These are phyloP conservation scores for Tringa solitaria DNA, from an alignment of 2,113 vertebrate genomes.

Conservation along the genomic window DNA sequence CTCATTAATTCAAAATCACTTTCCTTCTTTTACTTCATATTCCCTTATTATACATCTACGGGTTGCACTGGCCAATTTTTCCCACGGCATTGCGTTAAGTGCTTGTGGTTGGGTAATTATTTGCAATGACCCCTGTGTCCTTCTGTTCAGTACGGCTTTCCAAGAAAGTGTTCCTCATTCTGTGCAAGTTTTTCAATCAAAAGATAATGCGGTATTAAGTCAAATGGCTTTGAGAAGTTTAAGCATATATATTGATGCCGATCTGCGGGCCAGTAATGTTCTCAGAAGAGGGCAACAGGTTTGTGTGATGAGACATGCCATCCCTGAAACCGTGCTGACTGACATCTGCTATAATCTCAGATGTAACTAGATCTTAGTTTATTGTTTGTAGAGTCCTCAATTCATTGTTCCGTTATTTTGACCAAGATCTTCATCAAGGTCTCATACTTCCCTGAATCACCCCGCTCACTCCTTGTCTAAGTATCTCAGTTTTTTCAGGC, in stretches of 20 bases:
- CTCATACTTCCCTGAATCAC: not conserved
- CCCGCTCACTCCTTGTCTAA: not conserved
- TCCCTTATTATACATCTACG: slow-evolving; percentile 2
- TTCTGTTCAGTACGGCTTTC: slow-evolving; percentile 8
- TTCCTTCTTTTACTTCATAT: slow-evolving; percentile 22
- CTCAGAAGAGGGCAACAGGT: not conserved
- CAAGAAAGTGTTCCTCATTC: slow-evolving; percentile 32
- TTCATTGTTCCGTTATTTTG: not conserved
- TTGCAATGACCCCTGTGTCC: slow-evolving; percentile 22
- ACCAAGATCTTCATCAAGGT: not conserved
- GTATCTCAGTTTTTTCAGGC: not conserved
- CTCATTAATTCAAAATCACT: slow-evolving; percentile 55
- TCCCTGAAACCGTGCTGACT: not conserved
- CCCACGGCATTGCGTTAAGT: not conserved
- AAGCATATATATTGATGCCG: rapidly evolving
- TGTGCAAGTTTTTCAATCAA: slow-evolving; percentile 1
- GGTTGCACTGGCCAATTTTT: slow-evolving; percentile 16
- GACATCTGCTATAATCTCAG: not conserved
- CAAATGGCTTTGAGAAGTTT: not conserved
- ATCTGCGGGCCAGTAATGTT: not conserved
- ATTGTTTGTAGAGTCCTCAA: not conserved
- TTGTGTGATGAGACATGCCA: not conserved
- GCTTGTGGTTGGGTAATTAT: slow-evolving; percentile 38
- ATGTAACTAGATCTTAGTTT: not conserved
- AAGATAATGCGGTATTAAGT: not conserved